Base-by-base conservation (phyloP, 2,797 vertebrate species). In the Oreochromis grahami region DNA sequence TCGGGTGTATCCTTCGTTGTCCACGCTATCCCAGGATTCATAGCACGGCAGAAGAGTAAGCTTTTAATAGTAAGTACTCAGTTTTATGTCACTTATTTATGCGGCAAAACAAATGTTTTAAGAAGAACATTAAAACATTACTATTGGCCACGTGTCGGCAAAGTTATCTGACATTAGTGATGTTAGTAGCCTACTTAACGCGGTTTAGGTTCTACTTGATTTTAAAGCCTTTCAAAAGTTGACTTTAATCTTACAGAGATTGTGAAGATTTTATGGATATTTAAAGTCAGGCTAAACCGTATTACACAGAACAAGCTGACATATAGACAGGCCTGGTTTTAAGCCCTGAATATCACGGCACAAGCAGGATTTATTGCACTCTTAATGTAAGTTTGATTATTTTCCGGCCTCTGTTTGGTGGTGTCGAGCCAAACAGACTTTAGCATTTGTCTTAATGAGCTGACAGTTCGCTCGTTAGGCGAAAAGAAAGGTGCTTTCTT, bases 51-150 rank as follows among this genome's bases (percentile, higher is more conserved):
- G 26, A 58, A 17, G 1, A 17, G 8, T 32, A 58, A 32, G 8
- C 26, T 58, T 58, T 58, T 58, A 58, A 58, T 14, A 26, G 7
- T 29, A 29, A 58, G 5, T 6, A 58, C 55, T 58, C 14, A 17
- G 55, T 58, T 58, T 58, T 58, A 58, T 32, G 26, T 58, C 55
- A 32, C 55, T 58, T 32, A 32, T 58, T 55, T 58, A 58, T 58
- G 29, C 0, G 8, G 29, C 15, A 1, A 58, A 32, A 58, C 55
- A 58, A 1, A 58, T 6, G 26, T 58, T 58, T 58, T 58, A 6
- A 58, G 15, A 58, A 58, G 0, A 58, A 32, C 2, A 58, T 58
- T 58, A 2, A 32, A 58, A 5, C 26, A 58, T 58, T 10, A 56
- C 55, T 56, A 32, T 58, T 32, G 26, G 1, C 5, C 55, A 56